Evolutionary conservation across 2,888 invertebrate genomes (phyloP).

Genomic region (Sicus ferrugineus): DNA sequence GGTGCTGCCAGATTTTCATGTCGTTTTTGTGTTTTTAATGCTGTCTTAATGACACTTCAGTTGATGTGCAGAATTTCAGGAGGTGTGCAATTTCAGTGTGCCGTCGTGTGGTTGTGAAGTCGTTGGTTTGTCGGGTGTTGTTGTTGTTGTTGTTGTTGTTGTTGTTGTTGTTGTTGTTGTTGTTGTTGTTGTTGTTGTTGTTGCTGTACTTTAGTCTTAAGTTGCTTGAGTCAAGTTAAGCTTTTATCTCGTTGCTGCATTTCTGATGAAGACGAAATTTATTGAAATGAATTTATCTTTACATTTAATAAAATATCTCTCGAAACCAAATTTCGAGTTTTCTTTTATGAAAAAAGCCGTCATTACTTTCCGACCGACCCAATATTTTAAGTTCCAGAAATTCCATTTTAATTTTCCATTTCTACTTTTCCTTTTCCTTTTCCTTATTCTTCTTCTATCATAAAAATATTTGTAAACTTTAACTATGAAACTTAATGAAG

Average conservation of each 20-base stretch:
- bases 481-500: conserved; percentile 29
- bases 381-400: background rate
- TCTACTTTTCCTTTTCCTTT: background rate
- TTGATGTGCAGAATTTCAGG: too few species aligned
- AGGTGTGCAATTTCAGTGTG: conserved; percentile 20
- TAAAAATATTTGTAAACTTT: conserved; percentile 18
- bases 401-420: background rate
- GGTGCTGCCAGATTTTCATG: background rate
- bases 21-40: background rate
- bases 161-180: background rate
- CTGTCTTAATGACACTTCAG: background rate
- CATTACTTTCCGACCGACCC: background rate
- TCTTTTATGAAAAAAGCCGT: too few species aligned
- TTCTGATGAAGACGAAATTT: background rate
- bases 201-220: background rate
- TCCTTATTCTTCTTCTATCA: background rate
- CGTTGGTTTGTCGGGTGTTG: background rate
- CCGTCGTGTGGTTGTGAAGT: background rate
- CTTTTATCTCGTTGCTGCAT: conserved; percentile 1
- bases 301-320: background rate
- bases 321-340: background rate
- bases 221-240: background rate
- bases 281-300: background rate
- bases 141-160: conserved; percentile 1
- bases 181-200: background rate